Conservation (phyloP, 2,113 vertebrate genomes). For the Sebastes fasciatus region DNA sequence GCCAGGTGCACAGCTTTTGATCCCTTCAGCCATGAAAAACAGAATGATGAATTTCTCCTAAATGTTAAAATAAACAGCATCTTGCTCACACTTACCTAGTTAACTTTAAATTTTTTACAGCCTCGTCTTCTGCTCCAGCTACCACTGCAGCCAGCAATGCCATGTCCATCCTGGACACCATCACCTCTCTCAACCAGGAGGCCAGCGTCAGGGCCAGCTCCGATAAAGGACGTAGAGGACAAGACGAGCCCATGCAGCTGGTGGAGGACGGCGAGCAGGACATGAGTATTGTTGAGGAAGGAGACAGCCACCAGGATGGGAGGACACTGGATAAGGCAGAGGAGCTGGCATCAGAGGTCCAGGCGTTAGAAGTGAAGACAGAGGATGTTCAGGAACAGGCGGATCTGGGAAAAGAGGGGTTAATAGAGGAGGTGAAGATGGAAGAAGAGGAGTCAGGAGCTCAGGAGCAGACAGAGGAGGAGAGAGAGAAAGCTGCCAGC, state of each 20-base stretch:
- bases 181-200: constrained; percentile 93
- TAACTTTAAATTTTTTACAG: constrained; percentile 59
- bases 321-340: constrained; percentile 45
- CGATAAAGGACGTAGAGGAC: constrained; percentile 77
- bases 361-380: constrained; percentile 51
- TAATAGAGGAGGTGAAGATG: constrained; percentile 64
- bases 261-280: constrained; percentile 71
- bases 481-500: constrained; percentile 81
- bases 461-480: constrained; percentile 62
- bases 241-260: constrained; percentile 61
- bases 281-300: constrained; percentile 72
- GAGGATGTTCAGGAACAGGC: constrained; percentile 62
- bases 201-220: constrained; percentile 86
- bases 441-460: constrained; percentile 62
- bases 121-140: constrained; percentile 78
- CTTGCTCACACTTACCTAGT: neutral
- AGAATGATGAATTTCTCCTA: neutral
- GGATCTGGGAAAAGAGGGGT: constrained; percentile 59
- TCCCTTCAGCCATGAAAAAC: neutral
- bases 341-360: constrained; percentile 50
- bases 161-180: constrained; percentile 94
- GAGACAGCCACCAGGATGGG: constrained; percentile 37
- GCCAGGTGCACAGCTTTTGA: constrained; percentile 80
- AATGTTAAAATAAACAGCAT: neutral
- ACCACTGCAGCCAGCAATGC: constrained; percentile 86